phyloP scores from a whole-genome alignment of 1,140 invertebrate species.

The Popillia japonica region DNA sequence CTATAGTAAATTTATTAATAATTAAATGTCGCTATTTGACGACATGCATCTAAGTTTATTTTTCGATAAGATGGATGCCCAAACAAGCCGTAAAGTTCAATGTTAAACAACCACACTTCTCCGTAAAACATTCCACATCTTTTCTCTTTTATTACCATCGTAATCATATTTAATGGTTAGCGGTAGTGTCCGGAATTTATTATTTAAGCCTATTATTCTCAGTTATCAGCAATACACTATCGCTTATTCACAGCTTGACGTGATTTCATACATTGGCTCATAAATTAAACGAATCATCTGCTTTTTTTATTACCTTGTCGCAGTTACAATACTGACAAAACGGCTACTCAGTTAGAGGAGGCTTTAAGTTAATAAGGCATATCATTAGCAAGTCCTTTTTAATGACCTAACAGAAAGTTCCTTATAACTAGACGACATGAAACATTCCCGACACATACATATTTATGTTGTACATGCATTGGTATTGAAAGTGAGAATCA shows the following conservation, averaged over 20 bases:
- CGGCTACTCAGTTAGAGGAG: background rate
- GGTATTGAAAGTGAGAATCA: no score
- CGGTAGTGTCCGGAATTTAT: conserved; percentile 16
- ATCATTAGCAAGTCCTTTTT: background rate
- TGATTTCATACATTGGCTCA: background rate
- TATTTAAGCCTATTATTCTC: conserved; percentile 21
- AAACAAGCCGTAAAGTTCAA: conserved; percentile 1
- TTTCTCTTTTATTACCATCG: conserved; percentile 14
- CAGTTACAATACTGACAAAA: background rate
- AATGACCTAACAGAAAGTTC: background rate
- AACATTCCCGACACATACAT: no score
- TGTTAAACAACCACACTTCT: conserved; percentile 2
- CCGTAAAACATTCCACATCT: conserved; percentile 10
- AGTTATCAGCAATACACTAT: conserved; percentile 13
- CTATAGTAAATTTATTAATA: conserved; percentile 18
- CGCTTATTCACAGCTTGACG: conserved; percentile 28
- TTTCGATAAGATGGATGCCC: background rate
- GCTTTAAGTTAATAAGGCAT: background rate
- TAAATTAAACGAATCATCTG: conserved; percentile 4
- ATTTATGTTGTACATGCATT: no score
- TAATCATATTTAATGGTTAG: conserved; percentile 12
- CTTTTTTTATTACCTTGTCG: background rate
- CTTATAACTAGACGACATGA: background rate
- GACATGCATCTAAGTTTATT: background rate
- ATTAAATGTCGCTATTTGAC: background rate